A percentile compares a stretch with the other conserved stretches of the same genome.
These are phyloP conservation scores for Ganaspis sp. DNA, from an alignment of 1,140 invertebrate genomes.

Conservation along the genomic window DNA sequence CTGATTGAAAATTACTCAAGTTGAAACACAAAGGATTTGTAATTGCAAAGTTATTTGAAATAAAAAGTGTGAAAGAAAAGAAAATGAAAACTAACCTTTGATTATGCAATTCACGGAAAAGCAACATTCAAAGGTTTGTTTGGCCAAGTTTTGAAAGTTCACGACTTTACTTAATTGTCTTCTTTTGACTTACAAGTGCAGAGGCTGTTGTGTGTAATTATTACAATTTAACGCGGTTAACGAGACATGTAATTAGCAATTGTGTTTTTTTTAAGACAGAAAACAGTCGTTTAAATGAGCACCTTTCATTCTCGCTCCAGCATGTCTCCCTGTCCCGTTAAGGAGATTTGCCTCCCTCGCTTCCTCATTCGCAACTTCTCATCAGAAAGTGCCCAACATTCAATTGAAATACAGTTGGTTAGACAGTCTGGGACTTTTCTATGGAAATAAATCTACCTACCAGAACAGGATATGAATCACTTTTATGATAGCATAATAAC, in stretches of 20 bases:
- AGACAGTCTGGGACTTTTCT: background rate
- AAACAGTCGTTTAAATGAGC: constrained; percentile 50
- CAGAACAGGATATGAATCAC: constrained; percentile 5
- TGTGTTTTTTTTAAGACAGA: constrained; percentile 47
- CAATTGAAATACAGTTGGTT: background rate
- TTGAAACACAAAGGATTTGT: too few species aligned
- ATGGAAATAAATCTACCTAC: background rate
- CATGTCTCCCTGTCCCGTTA: constrained; percentile 48
- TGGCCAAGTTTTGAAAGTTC: constrained; percentile 16
- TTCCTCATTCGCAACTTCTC: constrained; percentile 45
- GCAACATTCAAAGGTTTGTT: background rate
- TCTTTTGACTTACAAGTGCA: background rate
- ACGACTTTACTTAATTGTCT: constrained; percentile 13
- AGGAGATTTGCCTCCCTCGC: constrained; percentile 51
- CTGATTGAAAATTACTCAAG: too few species aligned
- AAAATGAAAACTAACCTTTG: background rate
- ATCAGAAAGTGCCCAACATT: background rate
- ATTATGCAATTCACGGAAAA: constrained; percentile 1
- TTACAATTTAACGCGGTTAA: constrained; percentile 52
- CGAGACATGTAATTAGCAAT: constrained; percentile 57
- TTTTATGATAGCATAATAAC: constrained; percentile 10
- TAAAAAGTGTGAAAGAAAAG: background rate
- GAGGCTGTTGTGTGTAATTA: constrained; percentile 44
- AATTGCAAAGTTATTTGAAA: too few species aligned
- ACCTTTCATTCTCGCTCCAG: constrained; percentile 49